Conservation (phyloP, 2,797 vertebrate species). For the Gobionotothen gibberifrons region DNA sequence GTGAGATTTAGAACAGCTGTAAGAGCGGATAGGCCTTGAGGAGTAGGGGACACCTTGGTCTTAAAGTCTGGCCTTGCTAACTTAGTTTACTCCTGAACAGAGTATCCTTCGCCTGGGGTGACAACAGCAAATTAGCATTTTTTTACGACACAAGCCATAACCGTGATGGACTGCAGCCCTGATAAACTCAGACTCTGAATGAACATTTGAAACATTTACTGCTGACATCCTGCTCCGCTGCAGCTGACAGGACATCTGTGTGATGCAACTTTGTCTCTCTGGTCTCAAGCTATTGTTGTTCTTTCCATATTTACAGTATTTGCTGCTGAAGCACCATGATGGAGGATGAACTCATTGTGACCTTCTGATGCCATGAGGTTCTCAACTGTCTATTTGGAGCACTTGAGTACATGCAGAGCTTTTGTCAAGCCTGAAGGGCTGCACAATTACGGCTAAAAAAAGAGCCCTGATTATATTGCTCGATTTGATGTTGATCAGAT, state of each 20-base stretch:
- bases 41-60: conserved; percentile 10
- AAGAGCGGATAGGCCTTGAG: conserved; percentile 11
- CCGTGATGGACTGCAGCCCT: conserved; percentile 43
- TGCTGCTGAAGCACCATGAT: neutral
- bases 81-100: conserved; percentile 25
- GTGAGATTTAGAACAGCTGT: neutral
- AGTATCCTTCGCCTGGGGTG: conserved; percentile 44
- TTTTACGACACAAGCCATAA: conserved; percentile 52
- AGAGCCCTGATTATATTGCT: conserved; percentile 37
- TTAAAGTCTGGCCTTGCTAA: conserved; percentile 24
- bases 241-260: conserved; percentile 10
- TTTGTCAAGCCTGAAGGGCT: neutral
- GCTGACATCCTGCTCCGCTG: conserved; percentile 17
- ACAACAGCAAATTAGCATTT: conserved; percentile 60
- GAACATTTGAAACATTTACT: conserved; percentile 46
- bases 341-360: conserved; percentile 16
- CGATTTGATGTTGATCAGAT: conserved; percentile 15
- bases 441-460: conserved; percentile 14
- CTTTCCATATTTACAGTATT: neutral
- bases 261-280: conserved; percentile 13
- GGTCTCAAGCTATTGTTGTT: conserved; percentile 5
- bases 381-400: conserved; percentile 20
- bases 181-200: conserved; percentile 38
- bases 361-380: conserved; percentile 17
- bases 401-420: neutral